Percentiles rank a stretch among this genome's conserved stretches.
Evolutionary conservation across 2,113 vertebrate genomes (phyloP).

Genomic region (Callocephalon fimbriatum): DNA sequence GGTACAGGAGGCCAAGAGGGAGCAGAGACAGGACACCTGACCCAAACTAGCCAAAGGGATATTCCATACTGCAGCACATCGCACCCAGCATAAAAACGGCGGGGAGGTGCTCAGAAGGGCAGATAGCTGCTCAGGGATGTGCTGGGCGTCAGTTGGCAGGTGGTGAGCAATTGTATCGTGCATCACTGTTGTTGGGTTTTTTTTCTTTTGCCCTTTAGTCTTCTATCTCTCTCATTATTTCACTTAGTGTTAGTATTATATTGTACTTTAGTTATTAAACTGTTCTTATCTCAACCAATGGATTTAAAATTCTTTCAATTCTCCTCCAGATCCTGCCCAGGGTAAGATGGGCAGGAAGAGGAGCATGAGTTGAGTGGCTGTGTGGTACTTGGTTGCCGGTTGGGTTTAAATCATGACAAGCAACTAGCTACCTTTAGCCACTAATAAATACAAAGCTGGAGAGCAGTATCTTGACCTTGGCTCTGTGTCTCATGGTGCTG

Average conservation of each 20-base stretch:
- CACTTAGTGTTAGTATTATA: neutral
- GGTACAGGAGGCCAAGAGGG: no score
- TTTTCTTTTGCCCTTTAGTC: neutral
- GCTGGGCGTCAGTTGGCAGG: neutral
- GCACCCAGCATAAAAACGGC: no score
- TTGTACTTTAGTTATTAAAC: neutral
- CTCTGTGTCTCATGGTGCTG: neutral
- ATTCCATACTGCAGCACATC: neutral
- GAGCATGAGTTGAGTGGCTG: neutral
- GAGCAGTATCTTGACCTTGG: neutral
- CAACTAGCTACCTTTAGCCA: neutral
- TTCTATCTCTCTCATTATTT: neutral
- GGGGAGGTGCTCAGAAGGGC: neutral
- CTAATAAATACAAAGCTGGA: neutral
- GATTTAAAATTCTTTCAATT: neutral
- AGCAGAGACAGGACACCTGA: neutral
- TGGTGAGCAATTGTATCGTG: neutral
- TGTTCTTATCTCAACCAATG: neutral
- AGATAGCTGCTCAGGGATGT: neutral
- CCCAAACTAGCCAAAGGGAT: neutral
- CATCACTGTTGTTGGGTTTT: neutral
- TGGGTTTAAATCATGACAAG: neutral
- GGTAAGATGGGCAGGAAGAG: neutral
- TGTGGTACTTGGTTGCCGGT: neutral
- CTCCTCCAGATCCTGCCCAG: neutral